Evolutionary conservation across 2,797 vertebrate genomes (phyloP), one percentile per base, ranked within the genome.

Genomic region (Pogoniulus pusillus): DNA sequence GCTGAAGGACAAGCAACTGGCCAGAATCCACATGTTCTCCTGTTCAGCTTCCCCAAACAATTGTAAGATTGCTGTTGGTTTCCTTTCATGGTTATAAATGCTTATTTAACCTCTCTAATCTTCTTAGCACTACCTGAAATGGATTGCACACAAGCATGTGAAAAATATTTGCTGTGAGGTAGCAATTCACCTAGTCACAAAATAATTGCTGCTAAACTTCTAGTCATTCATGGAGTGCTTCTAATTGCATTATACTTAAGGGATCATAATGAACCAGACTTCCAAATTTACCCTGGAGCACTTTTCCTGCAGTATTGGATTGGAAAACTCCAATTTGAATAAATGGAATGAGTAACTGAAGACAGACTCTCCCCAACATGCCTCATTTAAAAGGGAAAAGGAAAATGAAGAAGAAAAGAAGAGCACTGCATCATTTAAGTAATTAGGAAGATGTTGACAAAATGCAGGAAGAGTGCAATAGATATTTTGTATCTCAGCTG

Each of bases 331-430:
- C 91, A 92, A 90, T 96, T 85, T 76, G 57, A 94, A 91, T 92
- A 95, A 94, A 96, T 90, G 82, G 89, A 92, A 95, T 96, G 93
- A 83, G 87, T 95, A 96, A 95, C 62, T 6, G 35, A 96, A 91
- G 80, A 89, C 58, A 88, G 87, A 66, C 81, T 78, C 72, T 81
- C 51, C 63, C 75, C 60, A 51, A 5, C 78, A 93, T 66, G 72
- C 86, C 45, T 85, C 37, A 63, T 68, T 70, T 54, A 12, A 77
- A 60, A 78, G 13, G 71, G 62, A 87, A 35, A 71, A 62, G 2
- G 37, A 45, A 53, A 26, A 23, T 22, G 2, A 18, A 45, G 7
- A 69, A 54, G 15, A 41, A 22, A 14, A 29, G 4, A 57, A n/a
- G 20, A 83, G 58, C 91, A 27, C 14, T 11, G n/a, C 62, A 65